Evolutionary conservation across 2,888 invertebrate species (phyloP).

Genomic region (Leistus spinibarbis): DNA sequence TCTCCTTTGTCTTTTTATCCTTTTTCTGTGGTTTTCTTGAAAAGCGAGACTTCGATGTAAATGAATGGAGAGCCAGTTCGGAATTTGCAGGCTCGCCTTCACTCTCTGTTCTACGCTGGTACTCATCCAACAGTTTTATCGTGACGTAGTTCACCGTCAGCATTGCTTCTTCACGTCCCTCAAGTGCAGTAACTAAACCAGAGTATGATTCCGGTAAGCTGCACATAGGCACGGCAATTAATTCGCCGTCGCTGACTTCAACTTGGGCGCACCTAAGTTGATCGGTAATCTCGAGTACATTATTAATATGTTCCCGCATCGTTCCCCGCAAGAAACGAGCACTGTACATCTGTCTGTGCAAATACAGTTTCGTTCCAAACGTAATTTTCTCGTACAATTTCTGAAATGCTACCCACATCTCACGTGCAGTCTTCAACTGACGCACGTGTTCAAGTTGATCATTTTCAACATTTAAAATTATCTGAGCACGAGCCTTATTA

Average conservation of each 20-base stretch:
- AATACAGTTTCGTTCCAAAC: background rate
- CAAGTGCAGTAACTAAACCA: background rate
- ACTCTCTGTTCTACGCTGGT: background rate
- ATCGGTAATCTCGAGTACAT: background rate
- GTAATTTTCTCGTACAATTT: background rate
- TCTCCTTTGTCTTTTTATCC: too few species aligned
- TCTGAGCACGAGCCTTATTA: background rate
- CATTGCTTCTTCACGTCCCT: background rate
- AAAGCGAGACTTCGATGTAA: too few species aligned
- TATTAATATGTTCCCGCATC: background rate
- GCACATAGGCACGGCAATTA: background rate
- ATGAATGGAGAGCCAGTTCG: background rate
- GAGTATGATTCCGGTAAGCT: background rate
- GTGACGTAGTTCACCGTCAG: background rate
- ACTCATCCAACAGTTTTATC: background rate
- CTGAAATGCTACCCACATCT: constrained; percentile 7
- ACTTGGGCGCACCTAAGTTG: background rate
- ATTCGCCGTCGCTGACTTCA: background rate
- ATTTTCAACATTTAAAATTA: background rate
- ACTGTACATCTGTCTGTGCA: background rate
- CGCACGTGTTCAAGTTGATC: background rate
- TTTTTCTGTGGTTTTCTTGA: too few species aligned
- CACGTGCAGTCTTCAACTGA: constrained; percentile 4
- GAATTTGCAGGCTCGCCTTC: background rate
- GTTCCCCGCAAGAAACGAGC: background rate